These are phyloP conservation scores for Danio kyathit DNA, from an alignment of 2,797 vertebrate genomes.

Conservation along the genomic window DNA sequence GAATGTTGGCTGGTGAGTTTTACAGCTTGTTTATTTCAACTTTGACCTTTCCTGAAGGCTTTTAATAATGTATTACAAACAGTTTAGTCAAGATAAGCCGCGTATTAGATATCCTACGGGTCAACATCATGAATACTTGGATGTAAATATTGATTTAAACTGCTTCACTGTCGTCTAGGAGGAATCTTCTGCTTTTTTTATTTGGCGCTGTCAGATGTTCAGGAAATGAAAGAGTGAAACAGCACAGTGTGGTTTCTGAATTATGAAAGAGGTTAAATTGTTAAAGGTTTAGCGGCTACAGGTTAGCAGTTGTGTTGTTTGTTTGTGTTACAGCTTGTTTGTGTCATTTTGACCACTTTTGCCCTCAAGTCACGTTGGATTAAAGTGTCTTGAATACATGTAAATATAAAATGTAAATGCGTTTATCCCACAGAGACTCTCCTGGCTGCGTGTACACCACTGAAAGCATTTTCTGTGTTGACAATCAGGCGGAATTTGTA, in stretches of 20 bases:
- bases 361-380: too few species aligned
- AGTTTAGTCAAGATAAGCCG: neutral
- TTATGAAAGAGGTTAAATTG: too few species aligned
- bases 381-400: too few species aligned
- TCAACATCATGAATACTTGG: neutral
- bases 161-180: too few species aligned
- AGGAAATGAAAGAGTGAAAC: constrained; percentile 79
- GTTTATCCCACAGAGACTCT: neutral
- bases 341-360: too few species aligned
- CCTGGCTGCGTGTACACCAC: neutral
- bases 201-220: constrained; percentile 72
- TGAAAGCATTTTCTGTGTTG: neutral
- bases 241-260: constrained; percentile 54
- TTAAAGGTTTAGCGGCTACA: too few species aligned
- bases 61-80: neutral
- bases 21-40: neutral
- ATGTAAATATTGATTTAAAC: too few species aligned
- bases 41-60: neutral
- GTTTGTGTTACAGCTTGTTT: too few species aligned
- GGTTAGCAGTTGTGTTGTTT: too few species aligned
- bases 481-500: neutral
- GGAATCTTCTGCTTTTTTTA: too few species aligned
- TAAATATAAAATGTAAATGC: too few species aligned
- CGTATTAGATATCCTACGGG: neutral
- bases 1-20: neutral